These are phyloP conservation scores for Sebastolobus altivelis DNA, from an alignment of 2,797 vertebrate genomes.

Conservation along the genomic window DNA sequence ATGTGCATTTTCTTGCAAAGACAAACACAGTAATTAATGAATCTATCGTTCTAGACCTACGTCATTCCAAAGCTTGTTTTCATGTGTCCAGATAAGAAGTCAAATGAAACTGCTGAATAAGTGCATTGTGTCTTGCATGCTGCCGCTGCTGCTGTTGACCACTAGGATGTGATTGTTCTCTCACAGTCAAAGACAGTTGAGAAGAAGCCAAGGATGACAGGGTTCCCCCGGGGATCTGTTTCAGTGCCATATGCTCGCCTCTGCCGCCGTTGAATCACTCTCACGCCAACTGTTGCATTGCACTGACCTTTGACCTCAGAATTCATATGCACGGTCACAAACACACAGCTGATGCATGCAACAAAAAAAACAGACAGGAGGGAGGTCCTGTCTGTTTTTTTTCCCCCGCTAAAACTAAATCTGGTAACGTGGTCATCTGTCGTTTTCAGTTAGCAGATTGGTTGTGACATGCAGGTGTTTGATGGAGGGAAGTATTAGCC, in stretches of 20 bases:
- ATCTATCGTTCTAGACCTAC: neutral
- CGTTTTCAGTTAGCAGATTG: conserved; percentile 15
- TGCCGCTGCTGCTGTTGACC: neutral
- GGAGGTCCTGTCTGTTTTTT: neutral
- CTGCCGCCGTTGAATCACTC: conserved; percentile 55
- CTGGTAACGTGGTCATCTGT: conserved; percentile 11
- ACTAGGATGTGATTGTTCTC: conserved; percentile 31
- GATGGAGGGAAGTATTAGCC: neutral
- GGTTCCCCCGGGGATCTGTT: conserved; percentile 63
- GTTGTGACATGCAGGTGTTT: neutral
- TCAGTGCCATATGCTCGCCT: conserved; percentile 73
- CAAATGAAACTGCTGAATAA: neutral
- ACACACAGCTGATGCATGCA: conserved; percentile 55
- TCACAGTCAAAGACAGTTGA: conserved; percentile 64
- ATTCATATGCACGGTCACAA: conserved; percentile 48
- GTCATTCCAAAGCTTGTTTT: neutral
- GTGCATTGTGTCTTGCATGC: neutral
- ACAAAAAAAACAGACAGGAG: conserved; percentile 2
- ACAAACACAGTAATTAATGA: neutral
- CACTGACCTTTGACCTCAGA: conserved; percentile 67
- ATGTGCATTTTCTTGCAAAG: no score
- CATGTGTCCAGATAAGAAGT: neutral
- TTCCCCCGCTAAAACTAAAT: neutral
- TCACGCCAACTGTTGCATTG: conserved; percentile 72
- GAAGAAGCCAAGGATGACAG: conserved; percentile 24